phyloP scores from a whole-genome alignment of 1,140 invertebrate genomes.

The Neomicropteryx cornuta region DNA sequence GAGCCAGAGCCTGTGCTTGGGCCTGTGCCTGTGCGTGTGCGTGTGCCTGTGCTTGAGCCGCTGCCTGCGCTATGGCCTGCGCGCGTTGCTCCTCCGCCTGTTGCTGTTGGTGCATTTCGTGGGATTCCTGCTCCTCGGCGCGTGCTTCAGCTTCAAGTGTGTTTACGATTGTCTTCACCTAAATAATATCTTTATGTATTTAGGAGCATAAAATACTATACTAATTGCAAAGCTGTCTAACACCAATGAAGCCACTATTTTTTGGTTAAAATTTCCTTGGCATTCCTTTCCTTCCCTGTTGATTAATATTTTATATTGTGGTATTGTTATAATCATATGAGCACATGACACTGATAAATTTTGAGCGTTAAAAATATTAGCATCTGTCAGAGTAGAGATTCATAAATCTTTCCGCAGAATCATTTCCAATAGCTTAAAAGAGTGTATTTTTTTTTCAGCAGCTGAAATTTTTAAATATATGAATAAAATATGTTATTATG shows the following conservation, averaged over 20 bases:
- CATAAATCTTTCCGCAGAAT: no score
- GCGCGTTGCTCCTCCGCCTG: slow-evolving; percentile 16
- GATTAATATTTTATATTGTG: neutral
- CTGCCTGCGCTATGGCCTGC: no score
- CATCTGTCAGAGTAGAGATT: no score
- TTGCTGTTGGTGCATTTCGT: slow-evolving; percentile 7
- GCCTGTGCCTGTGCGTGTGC: no score
- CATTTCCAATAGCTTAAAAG: no score
- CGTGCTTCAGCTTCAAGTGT: slow-evolving; percentile 24
- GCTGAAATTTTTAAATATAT: no score
- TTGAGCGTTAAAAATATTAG: neutral
- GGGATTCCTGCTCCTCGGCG: slow-evolving; percentile 18
- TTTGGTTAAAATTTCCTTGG: neutral
- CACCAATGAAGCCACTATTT: neutral
- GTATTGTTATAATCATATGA: neutral
- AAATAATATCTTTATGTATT: slow-evolving; percentile 1
- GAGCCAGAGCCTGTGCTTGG: no score
- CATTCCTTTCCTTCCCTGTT: neutral
- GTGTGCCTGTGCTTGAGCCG: no score
- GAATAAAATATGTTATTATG: no score
- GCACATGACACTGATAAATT: neutral
- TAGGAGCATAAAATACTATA: neutral
- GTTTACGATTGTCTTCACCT: slow-evolving; percentile 35
- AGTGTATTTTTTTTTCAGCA: no score
- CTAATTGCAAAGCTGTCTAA: neutral